Evolutionary conservation across 2,113 vertebrate species (phyloP), one percentile per base, ranked within the genome.

Genomic region (Desmodus rotundus): DNA sequence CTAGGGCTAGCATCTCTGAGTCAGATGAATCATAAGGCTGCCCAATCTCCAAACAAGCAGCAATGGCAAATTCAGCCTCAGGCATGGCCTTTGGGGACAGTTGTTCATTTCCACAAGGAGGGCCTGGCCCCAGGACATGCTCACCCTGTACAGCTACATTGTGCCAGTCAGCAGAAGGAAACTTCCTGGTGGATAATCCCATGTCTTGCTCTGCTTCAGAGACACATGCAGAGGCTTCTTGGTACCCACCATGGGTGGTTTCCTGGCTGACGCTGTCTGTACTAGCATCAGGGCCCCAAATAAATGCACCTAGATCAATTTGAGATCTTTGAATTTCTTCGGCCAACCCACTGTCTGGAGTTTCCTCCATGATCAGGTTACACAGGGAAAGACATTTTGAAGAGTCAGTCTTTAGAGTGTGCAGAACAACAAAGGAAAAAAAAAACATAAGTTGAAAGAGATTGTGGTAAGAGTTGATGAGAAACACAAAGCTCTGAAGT

Each of bases 211-310:
- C 98, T 97, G 97, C 98, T 97, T 89, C 95, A 65, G 95, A 80
- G 63, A 97, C 96, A 96, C 93, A 92, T 73, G 96, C 94, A 76
- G 85, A 92, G 56, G 96, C 93, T 92, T 97, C 97, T 85, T 8
- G 78, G 96, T 97, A 96, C 94, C 65, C 16, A 22, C 93, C 98
- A 83, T 97, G 89, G 67, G 96, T 93, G 36, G 97, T 96, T 87
- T 98, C 97, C 97, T 99, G 97, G 97, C 98, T 98, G 97, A 98
- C 77, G 98, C 80, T 98, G 86, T 98, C 88, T 97, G 98, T 96
- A 95, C 98, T 98, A 98, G 98, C 98, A 96, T 99, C 99, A 95
- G 99, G 98, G 31, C 98, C 98, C 99, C 99, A 99, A 98, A 96
- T 97, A 96, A 98, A 95, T 96, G 97, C 98, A 98, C 98, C 99